Conservation (phyloP, 2,797 vertebrate species). For the Threskiornis aethiopicus region DNA sequence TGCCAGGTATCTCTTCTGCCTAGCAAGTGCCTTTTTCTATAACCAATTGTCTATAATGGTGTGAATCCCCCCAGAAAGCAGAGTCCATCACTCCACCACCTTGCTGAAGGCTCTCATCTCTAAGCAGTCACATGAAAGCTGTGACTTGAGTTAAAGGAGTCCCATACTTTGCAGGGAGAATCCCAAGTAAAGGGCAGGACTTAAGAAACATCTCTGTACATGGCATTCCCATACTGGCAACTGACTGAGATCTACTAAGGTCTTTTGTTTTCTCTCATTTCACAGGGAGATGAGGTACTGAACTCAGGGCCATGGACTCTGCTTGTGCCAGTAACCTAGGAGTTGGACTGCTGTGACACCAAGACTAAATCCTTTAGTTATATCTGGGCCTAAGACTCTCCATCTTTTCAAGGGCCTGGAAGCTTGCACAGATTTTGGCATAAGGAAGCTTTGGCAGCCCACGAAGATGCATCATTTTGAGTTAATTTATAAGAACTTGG, state of each 20-base stretch:
- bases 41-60: background rate
- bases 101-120: background rate
- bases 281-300: background rate
- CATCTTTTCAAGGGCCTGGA: background rate
- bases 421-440: conserved; percentile 30
- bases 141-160: background rate
- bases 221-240: background rate
- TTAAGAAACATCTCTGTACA: background rate
- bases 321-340: background rate
- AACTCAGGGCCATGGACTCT: background rate
- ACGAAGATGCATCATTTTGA: conserved; percentile 61
- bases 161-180: background rate
- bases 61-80: background rate
- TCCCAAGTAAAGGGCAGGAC: background rate
- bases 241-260: background rate
- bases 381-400: background rate
- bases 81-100: background rate
- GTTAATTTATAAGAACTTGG: conserved; percentile 75
- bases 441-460: conserved; percentile 32
- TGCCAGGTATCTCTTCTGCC: background rate
- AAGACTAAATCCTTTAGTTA: background rate
- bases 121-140: background rate
- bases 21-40: background rate
- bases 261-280: background rate
- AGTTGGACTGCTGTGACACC: background rate